These are phyloP conservation scores for Drosophila flavopinicola DNA, from an alignment of 2,888 invertebrate genomes.

Conservation along the genomic window DNA sequence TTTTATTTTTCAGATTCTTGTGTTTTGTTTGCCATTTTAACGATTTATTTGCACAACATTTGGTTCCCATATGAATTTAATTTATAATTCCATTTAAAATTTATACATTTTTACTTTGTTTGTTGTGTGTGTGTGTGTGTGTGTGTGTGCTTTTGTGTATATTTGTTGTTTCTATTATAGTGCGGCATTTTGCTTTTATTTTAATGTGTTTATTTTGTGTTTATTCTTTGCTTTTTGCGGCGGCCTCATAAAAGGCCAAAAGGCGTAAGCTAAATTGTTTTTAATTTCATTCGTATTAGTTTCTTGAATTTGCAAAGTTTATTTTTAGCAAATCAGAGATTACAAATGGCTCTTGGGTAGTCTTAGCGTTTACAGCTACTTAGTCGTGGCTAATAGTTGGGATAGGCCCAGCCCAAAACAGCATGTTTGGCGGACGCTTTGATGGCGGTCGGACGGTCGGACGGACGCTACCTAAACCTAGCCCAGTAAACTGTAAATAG, in stretches of 20 bases:
- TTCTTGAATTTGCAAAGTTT: constrained; percentile 25
- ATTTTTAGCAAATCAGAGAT: constrained; percentile 38
- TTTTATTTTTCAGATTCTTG: constrained; percentile 21
- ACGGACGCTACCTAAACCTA: constrained; percentile 13
- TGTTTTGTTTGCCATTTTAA: constrained; percentile 74
- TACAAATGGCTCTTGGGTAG: constrained; percentile 14
- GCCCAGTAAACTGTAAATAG: constrained; percentile 38
- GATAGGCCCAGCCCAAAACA: constrained; percentile 36
- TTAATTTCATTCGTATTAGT: constrained; percentile 68
- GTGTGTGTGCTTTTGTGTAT: constrained; percentile 27
- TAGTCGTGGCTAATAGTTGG: constrained; percentile 40
- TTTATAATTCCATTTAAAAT: constrained; percentile 76
- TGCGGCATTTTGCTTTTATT: constrained; percentile 71
- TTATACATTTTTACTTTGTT: constrained; percentile 61
- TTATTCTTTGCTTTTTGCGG: constrained; percentile 25
- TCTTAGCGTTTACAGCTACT: constrained; percentile 32
- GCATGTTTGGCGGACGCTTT: constrained; percentile 28
- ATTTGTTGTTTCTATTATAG: constrained; percentile 27
- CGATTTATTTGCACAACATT: constrained; percentile 78
- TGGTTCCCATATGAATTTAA: constrained; percentile 78
- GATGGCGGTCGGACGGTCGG: too few species aligned
- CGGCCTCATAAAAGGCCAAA: constrained; percentile 64
- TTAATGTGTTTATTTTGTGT: constrained; percentile 72
- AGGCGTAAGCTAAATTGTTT: constrained; percentile 63
- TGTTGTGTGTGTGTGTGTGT: constrained; percentile 22